Percentiles rank a stretch among this genome's conserved stretches.
These are phyloP conservation scores for Tipula vernalis DNA, from an alignment of 2,888 invertebrate genomes.

Conservation along the genomic window DNA sequence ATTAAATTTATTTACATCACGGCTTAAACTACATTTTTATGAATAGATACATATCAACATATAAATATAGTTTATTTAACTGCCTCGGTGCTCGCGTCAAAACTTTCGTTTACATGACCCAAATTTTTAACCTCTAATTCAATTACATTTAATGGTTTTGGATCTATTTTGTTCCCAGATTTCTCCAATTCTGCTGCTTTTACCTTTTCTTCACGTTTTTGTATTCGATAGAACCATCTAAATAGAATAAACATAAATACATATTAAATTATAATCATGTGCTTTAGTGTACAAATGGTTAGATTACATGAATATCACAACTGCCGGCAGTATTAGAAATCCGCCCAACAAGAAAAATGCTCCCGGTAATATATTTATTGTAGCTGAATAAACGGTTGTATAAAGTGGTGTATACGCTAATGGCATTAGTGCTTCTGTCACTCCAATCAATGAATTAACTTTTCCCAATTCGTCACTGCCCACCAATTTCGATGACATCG, in stretches of 20 bases:
- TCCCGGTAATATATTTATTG: slow-evolving; percentile 37
- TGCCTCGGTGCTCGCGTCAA: background rate
- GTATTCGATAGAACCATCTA: slow-evolving; percentile 15
- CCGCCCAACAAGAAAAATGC: slow-evolving; percentile 39
- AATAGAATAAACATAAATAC: background rate
- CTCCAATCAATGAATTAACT: background rate
- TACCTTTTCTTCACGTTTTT: slow-evolving; percentile 11
- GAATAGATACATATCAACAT: background rate
- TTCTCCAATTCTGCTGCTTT: background rate
- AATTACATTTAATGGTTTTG: background rate
- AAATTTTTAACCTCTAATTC: background rate
- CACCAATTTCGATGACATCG: background rate
- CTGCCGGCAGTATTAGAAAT: slow-evolving; percentile 36
- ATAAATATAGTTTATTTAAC: background rate
- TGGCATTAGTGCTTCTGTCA: background rate
- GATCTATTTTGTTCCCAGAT: background rate
- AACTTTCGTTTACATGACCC: background rate
- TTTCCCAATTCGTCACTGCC: background rate
- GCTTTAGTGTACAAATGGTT: background rate
- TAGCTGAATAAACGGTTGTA: slow-evolving; percentile 22
- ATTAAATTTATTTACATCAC: background rate
- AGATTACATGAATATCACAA: slow-evolving; percentile 31
- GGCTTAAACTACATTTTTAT: background rate
- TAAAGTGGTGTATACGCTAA: background rate
- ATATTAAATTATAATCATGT: background rate